Base-by-base conservation (phyloP, 2,113 vertebrate genomes). In the Psettodes erumei region DNA sequence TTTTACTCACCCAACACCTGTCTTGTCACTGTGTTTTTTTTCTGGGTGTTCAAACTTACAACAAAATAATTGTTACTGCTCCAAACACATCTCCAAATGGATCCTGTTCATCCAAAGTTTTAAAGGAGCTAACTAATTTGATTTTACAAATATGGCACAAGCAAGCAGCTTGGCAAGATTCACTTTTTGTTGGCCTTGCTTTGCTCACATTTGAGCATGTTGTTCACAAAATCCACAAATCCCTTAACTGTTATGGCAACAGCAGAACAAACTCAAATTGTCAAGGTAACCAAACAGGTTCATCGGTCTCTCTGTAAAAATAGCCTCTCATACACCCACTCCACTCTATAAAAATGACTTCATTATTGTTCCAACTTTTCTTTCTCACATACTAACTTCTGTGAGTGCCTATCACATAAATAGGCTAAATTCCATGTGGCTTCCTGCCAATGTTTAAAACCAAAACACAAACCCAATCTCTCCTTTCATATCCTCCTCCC, bases 371-470 rank as follows among this genome's bases (percentile, higher is more conserved):
- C 18, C 25, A 73, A 58, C 1, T 0, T 68, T 55, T 48, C 13
- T 53, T 15, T 9, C 38, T 9, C 38, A 32, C 16, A 25, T 18
- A 51, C 15, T 5, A 16, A 53, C 55, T 60, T 71, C n/a, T n/a
- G n/a, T 47, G 0, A 71, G 6, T 54, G 50, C 18, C 9, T n/a
- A 47, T 70, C 13, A 45, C 13, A 66, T 74, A 47, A 37, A 53
- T 8, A 42, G 33, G 11, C 25, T 33, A 27, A 65, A 73, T 79
- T n/a, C 30, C 11, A 71, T 55, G 32, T 32, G 10, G 30, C 65
- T 67, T 68, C 15, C 32, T 33, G 27, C 48, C 37, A 7, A 63
- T 37, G n/a, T 77, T 67, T 40, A n/a, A 75, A 60, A 27, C 37
- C 38, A 23, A 9, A 67, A 30, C 43, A 28, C 1, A 33, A 63